A percentile compares a stretch with the other conserved stretches of the same genome.
Evolutionary conservation across 2,797 vertebrate species (phyloP).

Genomic region (Falco novaeseelandiae): DNA sequence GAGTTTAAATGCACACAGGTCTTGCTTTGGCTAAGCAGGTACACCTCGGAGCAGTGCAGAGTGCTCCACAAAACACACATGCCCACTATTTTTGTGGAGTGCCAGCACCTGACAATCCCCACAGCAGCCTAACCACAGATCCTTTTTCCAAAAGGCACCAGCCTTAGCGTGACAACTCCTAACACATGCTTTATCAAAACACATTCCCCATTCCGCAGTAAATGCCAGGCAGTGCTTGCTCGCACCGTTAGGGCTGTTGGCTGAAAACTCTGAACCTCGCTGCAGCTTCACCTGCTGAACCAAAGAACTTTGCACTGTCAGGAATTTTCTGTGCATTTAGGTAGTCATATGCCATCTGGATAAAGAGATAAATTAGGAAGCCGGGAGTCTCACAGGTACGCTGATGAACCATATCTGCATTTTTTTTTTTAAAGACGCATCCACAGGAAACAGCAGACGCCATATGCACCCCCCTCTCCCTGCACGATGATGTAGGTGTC

Average conservation of each 20-base stretch:
- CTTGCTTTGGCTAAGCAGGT: too few species aligned
- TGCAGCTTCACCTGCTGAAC: not conserved
- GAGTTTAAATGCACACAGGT: rapidly evolving
- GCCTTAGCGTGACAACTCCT: too few species aligned
- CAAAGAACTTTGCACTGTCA: not conserved
- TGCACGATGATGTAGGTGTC: not conserved
- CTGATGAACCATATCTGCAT: not conserved
- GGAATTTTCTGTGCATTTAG: not conserved
- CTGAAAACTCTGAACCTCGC: not conserved
- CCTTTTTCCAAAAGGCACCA: not conserved
- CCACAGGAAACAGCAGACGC: not conserved
- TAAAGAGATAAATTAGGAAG: not conserved
- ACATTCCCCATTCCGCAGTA: rapidly evolving
- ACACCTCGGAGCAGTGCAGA: not conserved
- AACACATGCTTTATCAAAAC: rapidly evolving
- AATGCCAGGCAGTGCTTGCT: not conserved
- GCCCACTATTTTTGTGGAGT: rapidly evolving
- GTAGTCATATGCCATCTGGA: not conserved
- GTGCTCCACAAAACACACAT: not conserved
- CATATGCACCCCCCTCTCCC: not conserved
- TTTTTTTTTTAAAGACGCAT: not conserved
- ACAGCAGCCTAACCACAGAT: not conserved
- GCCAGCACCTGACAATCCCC: not conserved
- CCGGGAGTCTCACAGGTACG: not conserved
- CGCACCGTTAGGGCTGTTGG: not conserved